These are phyloP conservation scores for Poecilobothrus nobilitatus DNA, from an alignment of 2,888 invertebrate species.

Conservation along the genomic window DNA sequence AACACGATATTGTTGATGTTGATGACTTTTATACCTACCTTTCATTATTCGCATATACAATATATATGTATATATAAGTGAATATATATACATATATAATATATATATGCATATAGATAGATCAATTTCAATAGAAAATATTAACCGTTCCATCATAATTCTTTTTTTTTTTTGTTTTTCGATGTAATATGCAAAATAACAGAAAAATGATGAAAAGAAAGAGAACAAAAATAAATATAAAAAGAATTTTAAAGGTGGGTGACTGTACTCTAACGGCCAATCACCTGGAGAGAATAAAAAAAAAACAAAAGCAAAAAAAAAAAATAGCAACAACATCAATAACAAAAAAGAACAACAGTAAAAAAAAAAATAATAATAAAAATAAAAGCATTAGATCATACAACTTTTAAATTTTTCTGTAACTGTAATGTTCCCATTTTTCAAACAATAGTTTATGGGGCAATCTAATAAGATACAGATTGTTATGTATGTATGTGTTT, in stretches of 20 bases:
- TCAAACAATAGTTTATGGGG: not conserved
- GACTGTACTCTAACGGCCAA: conserved; percentile 12
- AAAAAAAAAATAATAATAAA: not conserved
- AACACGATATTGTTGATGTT: too few relatives aligned
- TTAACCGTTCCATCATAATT: not conserved
- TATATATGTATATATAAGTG: too few relatives aligned
- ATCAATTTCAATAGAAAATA: not conserved
- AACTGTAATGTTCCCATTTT: not conserved
- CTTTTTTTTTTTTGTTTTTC: not conserved
- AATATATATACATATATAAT: too few relatives aligned
- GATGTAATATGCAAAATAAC: conserved; percentile 6
- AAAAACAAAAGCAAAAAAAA: not conserved
- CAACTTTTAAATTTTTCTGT: not conserved
- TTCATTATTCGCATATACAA: too few relatives aligned
- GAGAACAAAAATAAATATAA: conserved; percentile 2
- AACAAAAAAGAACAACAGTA: not conserved
- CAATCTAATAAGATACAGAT: not conserved
- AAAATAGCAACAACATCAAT: not conserved
- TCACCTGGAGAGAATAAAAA: not conserved
- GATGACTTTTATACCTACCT: too few relatives aligned
- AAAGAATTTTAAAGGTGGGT: conserved; percentile 1
- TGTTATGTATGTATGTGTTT: too few relatives aligned
- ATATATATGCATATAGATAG: not conserved
- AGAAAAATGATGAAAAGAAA: not conserved
- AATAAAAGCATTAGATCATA: not conserved